Evolutionary conservation across 2,888 invertebrate species (phyloP), one percentile per base, ranked within the genome.

Genomic region (Kuschelorhynchus macadamiae): DNA sequence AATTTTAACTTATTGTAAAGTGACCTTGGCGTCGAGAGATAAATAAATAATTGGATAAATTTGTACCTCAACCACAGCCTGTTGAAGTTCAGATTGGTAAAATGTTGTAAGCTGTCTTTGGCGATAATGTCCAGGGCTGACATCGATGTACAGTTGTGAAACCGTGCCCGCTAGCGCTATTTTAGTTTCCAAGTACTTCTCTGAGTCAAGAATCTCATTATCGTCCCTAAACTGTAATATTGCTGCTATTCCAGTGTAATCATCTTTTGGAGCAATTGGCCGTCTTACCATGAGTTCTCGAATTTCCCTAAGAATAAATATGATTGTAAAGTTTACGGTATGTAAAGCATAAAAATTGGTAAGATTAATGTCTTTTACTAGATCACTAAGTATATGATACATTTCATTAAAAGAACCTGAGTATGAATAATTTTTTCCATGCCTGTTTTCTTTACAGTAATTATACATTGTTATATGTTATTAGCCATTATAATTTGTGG

Each of bases 101-200:
- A 85, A 87, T 72, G 84, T 83, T 72, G 77, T 83, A 20, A 85
- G 80, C 44, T 83, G 77, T 4, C 83, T 80, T 79, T 87, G 87
- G 70, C 84, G 83, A 67, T 86, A 82, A 79, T 81, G 82, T 74
- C 71, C 80, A 0, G 75, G 39, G n/a, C 84, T 83, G 12, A 84
- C 70, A n/a, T 78, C 33, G 11, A 87, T 80, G 74, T 77, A 85
- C 44, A 77, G 76, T 75, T 85, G 84, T 16, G 85, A 78, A 63
- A 74, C 78, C 7, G 85, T 79, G 52, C 86, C 86, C 0, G 81
- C 72, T 47, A 85, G 79, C 42, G 83, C 85, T 73, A 83, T 72
- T 17, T 84, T 82, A 59, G 80, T 74, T 44, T 76, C 76, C 8
- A 65, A 14, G 7, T 33, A 32, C 33, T 67, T 62, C 1, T 50